Base-by-base conservation (phyloP, 2,888 invertebrate genomes). In the Metallyticus violacea region DNA sequence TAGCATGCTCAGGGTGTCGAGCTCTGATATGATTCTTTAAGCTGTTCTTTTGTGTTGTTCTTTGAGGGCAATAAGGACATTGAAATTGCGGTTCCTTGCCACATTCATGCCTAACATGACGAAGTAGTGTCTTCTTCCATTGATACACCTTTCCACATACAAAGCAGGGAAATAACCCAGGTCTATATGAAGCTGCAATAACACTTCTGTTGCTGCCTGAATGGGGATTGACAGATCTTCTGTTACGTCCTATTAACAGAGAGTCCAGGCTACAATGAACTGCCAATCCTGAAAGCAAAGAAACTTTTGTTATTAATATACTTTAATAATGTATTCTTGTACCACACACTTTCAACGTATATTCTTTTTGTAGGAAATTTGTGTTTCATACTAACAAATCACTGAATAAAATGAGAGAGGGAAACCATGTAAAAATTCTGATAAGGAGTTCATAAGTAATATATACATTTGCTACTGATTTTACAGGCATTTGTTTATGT, bases 1-100 rank as follows among this genome's bases (percentile, higher is more conserved):
- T 22, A 25, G 77, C 77, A 7, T 83, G 77, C n/a, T 77, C 7
- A 25, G 86, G 86, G 83, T 87, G 87, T 22, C 76, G 26, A 7
- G 77, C 27, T 7, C 29, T 28, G 15, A 87, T 86, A 77, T 88
- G 88, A 22, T 85, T 86, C 28, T 86, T 84, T 88, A 90, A 87
- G 77, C 88, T 88, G 76, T 86, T 86, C 77, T 89, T 90, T 26
- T 88, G 88, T 26, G 89, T 89, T 77, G 89, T 89, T 26, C 85
- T 27, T 81, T 89, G 88, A 27, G 86, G 88, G 82, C 90, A 90
- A 86, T 89, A 89, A 26, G 89, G 89, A 87, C 90, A 90, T 62
- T 88, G 86, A 85, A 89, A 89, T 82, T 89, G 88, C 62, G 88
- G 87, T 7, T 87, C 88, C 26, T 87, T 82, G 22, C 89, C 89